A percentile compares a stretch with the other conserved stretches of the same genome.
Evolutionary conservation across 2,797 vertebrate species (phyloP).

Genomic region (Acanthornis magna): DNA sequence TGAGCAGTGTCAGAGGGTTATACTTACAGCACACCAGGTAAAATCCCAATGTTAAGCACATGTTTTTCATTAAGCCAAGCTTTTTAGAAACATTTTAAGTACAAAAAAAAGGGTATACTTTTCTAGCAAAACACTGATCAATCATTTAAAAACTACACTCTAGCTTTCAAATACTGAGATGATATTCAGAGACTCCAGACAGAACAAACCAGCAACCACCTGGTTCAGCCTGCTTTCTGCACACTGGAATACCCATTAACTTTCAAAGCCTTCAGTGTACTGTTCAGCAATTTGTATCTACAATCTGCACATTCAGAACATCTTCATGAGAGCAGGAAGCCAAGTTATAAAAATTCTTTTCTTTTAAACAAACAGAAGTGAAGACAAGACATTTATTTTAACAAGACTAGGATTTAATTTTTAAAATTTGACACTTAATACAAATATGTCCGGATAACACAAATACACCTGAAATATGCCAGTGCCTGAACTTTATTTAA

Average conservation of each 20-base stretch:
- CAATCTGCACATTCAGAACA: neutral
- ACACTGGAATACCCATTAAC: neutral
- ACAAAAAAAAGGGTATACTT: neutral
- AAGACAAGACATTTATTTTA: constrained; percentile 69
- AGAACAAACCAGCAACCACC: neutral
- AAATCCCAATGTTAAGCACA: fast-evolving
- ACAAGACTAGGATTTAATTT: constrained; percentile 74
- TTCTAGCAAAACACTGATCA: neutral
- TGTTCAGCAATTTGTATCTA: neutral
- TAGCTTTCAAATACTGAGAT: neutral
- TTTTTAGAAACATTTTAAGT: neutral
- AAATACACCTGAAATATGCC: constrained; percentile 78
- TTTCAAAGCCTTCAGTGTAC: neutral
- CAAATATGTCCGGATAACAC: constrained; percentile 78
- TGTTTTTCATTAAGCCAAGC: neutral
- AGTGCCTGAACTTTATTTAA: constrained; percentile 80
- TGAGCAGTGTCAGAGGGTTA: neutral
- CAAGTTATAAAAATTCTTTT: neutral
- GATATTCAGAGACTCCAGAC: neutral
- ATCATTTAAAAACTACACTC: neutral
- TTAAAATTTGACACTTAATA: constrained; percentile 75
- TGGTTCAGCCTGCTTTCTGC: neutral
- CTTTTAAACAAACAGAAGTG: constrained; percentile 30
- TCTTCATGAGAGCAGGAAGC: constrained; percentile 9
- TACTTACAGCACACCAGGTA: neutral